Percentiles rank a stretch among this genome's conserved stretches.
Evolutionary conservation across 2,888 invertebrate genomes (phyloP).

Genomic region (Spodoptera littoralis): DNA sequence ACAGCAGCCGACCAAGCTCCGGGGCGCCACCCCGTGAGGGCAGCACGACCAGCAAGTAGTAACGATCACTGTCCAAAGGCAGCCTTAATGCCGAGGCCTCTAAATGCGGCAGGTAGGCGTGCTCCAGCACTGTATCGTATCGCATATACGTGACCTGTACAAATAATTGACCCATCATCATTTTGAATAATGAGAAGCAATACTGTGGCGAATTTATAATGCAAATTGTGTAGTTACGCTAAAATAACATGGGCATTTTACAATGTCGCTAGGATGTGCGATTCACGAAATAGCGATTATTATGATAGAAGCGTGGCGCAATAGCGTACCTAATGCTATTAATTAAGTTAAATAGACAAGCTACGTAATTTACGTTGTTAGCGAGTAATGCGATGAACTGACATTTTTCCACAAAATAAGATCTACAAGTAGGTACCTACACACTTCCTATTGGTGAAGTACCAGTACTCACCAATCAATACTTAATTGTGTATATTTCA

Average conservation of each 20-base stretch:
- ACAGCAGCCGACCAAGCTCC: conserved; percentile 90
- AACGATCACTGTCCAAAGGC: conserved; percentile 94
- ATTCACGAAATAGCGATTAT: conserved; percentile 33
- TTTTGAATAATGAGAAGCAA: conserved; percentile 45
- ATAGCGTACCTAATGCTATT: conserved; percentile 36
- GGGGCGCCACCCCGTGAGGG: conserved; percentile 90
- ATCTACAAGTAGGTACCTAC: no score
- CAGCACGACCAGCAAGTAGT: conserved; percentile 92
- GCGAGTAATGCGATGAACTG: not conserved
- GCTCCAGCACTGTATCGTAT: conserved; percentile 93
- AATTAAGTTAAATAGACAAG: conserved; percentile 13
- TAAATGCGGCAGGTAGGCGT: conserved; percentile 92
- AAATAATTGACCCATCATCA: conserved; percentile 57
- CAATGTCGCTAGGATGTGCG: conserved; percentile 42
- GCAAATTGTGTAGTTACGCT: conserved; percentile 51
- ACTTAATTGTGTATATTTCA: no score
- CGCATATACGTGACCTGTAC: conserved; percentile 91
- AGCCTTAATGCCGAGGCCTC: conserved; percentile 92
- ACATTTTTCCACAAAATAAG: no score
- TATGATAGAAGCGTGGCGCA: conserved; percentile 27
- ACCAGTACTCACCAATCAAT: no score
- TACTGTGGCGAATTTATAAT: conserved; percentile 51
- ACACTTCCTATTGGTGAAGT: no score
- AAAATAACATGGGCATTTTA: conserved; percentile 46
- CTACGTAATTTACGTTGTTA: conserved; percentile 7